Evolutionary conservation across 2,797 vertebrate genomes (phyloP), one percentile per base, ranked within the genome.

Genomic region (Chanos chanos): DNA sequence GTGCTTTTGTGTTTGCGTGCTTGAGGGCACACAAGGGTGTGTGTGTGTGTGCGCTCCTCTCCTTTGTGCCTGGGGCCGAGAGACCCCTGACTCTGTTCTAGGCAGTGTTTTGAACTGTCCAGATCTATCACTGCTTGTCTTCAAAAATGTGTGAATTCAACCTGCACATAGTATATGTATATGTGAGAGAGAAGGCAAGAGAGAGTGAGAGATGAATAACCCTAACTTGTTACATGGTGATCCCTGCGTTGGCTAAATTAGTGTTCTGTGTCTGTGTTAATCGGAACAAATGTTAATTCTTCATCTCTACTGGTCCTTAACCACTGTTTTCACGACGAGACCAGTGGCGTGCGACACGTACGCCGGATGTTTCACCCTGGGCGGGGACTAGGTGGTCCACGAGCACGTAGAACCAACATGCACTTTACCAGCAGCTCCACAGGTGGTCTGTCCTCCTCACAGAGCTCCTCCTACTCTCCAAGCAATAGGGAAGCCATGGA

Each of bases 401-500:
- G 97, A 74, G 96, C 96, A 49, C 94, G 96, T 74, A 89, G 97
- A 86, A 97, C 97, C 87, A 99, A 99, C 92, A 98, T 99, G 96
- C 97, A 99, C 95, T 99, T 99, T 98, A 98, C 95, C 86, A 97
- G 89, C 85, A 94, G 93, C 86, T 98, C 97, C 75, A 88, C 92
- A 47, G 94, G 93, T 72, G 96, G 94, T 48, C 94, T 97, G 74
- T 97, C 97, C 50, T 95, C 96, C 74, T 95, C 96, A 76, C 97
- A 98, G 89, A 98, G 95, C 89, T 96, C 96, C 82, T 95, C 94
- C 0, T 99, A 97, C 86, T 96, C 96, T 86, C 95, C 96, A 84
- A 97, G 96, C 89, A 98, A 95, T 89, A 94, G 97, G 87, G 97
- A 99, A 90, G 90, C 96, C 72, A 99, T 99, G 97, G 97, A 99